These are phyloP conservation scores for Synanthedon andrenaeformis DNA, from an alignment of 2,888 invertebrate species.

Conservation along the genomic window DNA sequence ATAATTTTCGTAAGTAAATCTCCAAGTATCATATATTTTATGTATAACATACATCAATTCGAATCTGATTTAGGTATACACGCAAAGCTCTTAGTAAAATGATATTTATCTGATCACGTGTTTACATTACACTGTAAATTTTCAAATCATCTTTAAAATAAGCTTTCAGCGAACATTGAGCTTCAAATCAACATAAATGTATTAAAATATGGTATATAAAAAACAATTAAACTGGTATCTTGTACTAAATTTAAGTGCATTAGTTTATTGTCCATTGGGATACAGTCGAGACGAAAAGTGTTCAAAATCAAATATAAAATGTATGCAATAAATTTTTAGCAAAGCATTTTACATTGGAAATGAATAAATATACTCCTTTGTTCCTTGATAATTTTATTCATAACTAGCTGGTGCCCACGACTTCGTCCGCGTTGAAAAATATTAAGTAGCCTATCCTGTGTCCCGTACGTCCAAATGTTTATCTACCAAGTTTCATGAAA, in stretches of 20 bases:
- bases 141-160: slow-evolving; percentile 39
- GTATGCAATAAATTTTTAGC: background rate
- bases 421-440: too few species aligned
- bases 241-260: slow-evolving; percentile 54
- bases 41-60: too few species aligned
- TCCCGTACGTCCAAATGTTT: too few species aligned
- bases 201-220: slow-evolving; percentile 58
- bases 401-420: too few species aligned
- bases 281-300: slow-evolving; percentile 25
- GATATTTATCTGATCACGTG: slow-evolving; percentile 14
- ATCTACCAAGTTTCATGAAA: too few species aligned
- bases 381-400: too few species aligned
- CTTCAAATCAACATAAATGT: slow-evolving; percentile 30
- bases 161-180: slow-evolving; percentile 8
- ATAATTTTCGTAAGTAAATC: too few species aligned
- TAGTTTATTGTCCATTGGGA: slow-evolving; percentile 51
- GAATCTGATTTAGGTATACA: slow-evolving; percentile 11
- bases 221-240: slow-evolving; percentile 48
- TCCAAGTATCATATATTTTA: too few species aligned
- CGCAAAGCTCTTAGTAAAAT: slow-evolving; percentile 18
- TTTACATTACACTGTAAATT: slow-evolving; percentile 22
- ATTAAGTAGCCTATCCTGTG: too few species aligned
- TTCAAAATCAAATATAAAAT: slow-evolving; percentile 1
- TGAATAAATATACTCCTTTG: too few species aligned
- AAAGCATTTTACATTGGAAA: too few species aligned